Evolutionary conservation across 92 coral and sea anemone genomes (phyloP).

Genomic region (Zoanthus gigantus): DNA sequence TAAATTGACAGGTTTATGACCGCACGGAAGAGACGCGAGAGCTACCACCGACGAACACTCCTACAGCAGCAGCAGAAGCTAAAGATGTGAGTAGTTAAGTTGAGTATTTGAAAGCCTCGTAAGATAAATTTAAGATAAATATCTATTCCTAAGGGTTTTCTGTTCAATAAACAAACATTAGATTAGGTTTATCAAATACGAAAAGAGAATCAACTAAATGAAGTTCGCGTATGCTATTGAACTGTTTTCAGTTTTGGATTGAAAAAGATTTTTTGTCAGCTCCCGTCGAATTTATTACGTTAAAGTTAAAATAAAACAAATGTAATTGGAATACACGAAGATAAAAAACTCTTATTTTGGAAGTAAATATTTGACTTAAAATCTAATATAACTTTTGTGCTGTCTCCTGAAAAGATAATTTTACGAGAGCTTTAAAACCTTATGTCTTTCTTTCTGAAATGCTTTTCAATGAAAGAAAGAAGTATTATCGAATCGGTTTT

Average conservation of each 20-base stretch:
- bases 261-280: not conserved
- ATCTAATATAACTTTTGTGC: not conserved
- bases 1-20: slow-evolving; percentile 83
- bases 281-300: not conserved
- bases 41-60: slow-evolving; percentile 70
- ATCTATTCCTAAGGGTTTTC: not conserved
- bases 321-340: not conserved
- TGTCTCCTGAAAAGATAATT: not conserved
- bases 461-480: not conserved
- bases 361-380: not conserved
- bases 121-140: not conserved
- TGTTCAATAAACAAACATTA: not conserved
- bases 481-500: not conserved
- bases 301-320: not conserved
- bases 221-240: not conserved
- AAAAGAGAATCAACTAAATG: not conserved
- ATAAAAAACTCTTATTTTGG: not conserved
- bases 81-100: slow-evolving; percentile 75
- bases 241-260: not conserved
- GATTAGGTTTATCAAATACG: not conserved
- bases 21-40: slow-evolving; percentile 90
- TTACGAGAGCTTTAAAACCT: not conserved
- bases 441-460: not conserved
- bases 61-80: slow-evolving; percentile 85
- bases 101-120: not conserved